Conservation (phyloP, 2,113 vertebrate genomes). For the Hemiprocne comata region DNA sequence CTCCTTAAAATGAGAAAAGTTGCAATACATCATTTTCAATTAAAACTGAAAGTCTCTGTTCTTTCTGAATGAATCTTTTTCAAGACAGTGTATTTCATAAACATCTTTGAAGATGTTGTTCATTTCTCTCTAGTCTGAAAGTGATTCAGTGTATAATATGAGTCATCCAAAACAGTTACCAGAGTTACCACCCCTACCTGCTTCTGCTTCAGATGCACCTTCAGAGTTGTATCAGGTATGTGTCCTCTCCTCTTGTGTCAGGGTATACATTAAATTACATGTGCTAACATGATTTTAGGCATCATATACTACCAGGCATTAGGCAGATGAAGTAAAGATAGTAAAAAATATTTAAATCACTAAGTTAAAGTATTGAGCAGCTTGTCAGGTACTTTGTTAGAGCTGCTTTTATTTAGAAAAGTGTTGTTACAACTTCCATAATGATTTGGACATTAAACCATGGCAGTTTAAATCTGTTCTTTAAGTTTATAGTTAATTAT, state of each 20-base stretch:
- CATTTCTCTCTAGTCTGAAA: slow-evolving; percentile 53
- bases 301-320: neutral
- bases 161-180: slow-evolving; percentile 44
- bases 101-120: neutral
- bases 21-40: neutral
- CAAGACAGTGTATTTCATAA: neutral
- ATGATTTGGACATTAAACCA: neutral
- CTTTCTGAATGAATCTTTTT: neutral
- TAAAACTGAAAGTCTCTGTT: neutral
- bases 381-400: neutral
- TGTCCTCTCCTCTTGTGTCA: neutral
- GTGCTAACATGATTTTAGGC: neutral
- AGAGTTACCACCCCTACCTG: slow-evolving; percentile 56
- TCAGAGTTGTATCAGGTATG: slow-evolving; percentile 80
- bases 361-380: neutral
- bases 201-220: slow-evolving; percentile 40
- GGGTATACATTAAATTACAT: neutral
- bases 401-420: neutral
- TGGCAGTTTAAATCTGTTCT: neutral
- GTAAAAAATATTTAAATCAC: neutral
- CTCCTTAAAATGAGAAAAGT: neutral
- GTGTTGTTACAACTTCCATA: neutral
- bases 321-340: neutral
- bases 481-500: neutral
- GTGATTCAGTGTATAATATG: slow-evolving; percentile 71